Evolutionary conservation across 2,888 invertebrate genomes (phyloP).

Genomic region (Hirtodrosophila cameraria): DNA sequence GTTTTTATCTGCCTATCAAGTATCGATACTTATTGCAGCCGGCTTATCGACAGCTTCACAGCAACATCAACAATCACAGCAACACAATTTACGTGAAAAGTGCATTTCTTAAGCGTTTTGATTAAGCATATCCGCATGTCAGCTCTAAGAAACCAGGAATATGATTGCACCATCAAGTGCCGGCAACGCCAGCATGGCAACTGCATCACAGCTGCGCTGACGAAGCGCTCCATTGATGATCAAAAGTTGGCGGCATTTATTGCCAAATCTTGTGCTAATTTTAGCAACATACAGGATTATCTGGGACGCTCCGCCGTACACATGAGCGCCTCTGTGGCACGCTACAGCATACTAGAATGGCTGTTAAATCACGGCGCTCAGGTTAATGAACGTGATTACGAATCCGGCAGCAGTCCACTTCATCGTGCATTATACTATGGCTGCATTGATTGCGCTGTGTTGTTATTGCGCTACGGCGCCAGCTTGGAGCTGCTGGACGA

Average conservation of each 20-base stretch:
- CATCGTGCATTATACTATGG: slow-evolving; percentile 94
- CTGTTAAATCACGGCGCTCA: slow-evolving; percentile 86
- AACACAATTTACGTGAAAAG: slow-evolving; percentile 37
- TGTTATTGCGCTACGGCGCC: slow-evolving; percentile 88
- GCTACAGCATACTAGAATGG: slow-evolving; percentile 89
- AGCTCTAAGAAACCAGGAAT: slow-evolving; percentile 76
- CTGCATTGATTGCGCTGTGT: slow-evolving; percentile 89
- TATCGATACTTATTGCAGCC: slow-evolving; percentile 17
- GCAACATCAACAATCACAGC: slow-evolving; percentile 8
- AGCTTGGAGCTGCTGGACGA: slow-evolving; percentile 80
- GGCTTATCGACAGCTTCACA: neutral
- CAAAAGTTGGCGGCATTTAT: slow-evolving; percentile 86
- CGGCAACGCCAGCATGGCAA: slow-evolving; percentile 84
- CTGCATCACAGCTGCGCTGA: slow-evolving; percentile 87
- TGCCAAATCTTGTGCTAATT: slow-evolving; percentile 87
- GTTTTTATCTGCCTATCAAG: neutral
- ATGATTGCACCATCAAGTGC: slow-evolving; percentile 86
- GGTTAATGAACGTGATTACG: slow-evolving; percentile 79
- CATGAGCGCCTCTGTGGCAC: slow-evolving; percentile 90
- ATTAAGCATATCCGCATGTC: slow-evolving; percentile 51
- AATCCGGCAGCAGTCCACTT: slow-evolving; percentile 89
- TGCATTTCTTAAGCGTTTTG: slow-evolving; percentile 28
- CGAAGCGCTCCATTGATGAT: slow-evolving; percentile 87
- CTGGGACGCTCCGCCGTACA: slow-evolving; percentile 92
- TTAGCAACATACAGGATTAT: slow-evolving; percentile 86